Base-by-base conservation (phyloP, 2,797 vertebrate genomes). In the Rhinogobio ventralis region DNA sequence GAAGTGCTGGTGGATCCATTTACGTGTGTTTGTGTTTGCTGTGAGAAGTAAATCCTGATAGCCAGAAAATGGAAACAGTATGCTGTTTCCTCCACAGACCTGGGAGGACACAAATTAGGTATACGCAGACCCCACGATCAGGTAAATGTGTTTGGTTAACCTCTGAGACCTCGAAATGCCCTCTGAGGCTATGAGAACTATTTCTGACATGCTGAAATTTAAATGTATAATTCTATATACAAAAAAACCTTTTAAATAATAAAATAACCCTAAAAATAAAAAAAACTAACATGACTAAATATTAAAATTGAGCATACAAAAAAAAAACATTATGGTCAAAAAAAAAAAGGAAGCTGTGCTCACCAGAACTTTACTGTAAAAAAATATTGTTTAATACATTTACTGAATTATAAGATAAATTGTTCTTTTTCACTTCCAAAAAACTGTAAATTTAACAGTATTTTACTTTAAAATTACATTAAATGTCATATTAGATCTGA, bases 81-180 rank as follows among this genome's bases (percentile, higher is more conserved):
- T 82, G 74, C 55, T 39, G 69, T 67, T 81, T 73, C 14, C 64
- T 33, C 11, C 67, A n/a, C 36, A 85, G 49, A 46, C 53, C 79
- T 55, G 57, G 36, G 71, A 86, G 45, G 85, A 85, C 25, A 6
- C 82, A 78, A 64, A 68, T 25, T n/a, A 80, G 53, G 36, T 76
- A 45, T 55, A 42, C 30, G 3, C 82, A 77, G 79, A 53, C 49
- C 10, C 57, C 45, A 30, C 46, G 6, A 25, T 57, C 49, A 87
- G 85, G 88, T 85, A 86, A 73, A 76, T 73, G 71, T n/a, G 66
- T 28, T 72, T 28, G 30, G 20, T 36, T 80, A 39, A 83, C 23
- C 81, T 42, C 33, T 20, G 28, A 74, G 57, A 74, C 20, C 46
- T 75, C 33, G 9, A 51, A 28, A 33, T 67, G 28, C 62, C 39